Evolutionary conservation across 2,113 vertebrate genomes (phyloP).

Genomic region (Sander lucioperca): DNA sequence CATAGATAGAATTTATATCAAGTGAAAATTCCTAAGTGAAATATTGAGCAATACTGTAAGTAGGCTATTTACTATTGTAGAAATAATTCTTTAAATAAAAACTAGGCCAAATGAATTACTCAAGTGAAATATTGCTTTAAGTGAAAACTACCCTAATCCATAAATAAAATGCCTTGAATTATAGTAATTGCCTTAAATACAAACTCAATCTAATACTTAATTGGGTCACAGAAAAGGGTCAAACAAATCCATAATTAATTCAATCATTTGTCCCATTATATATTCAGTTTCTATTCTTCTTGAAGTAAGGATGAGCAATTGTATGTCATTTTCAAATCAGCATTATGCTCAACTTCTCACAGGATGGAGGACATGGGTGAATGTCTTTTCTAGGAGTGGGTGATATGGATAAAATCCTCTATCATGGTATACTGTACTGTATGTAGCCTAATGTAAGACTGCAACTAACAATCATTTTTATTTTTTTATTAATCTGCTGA

Average conservation of each 20-base stretch:
- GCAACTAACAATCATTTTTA: not conserved
- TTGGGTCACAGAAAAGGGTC: not conserved
- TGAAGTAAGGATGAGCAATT: not conserved
- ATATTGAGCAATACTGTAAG: constrained; percentile 3
- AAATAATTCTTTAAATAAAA: constrained; percentile 46
- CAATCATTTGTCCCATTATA: not conserved
- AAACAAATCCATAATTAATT: constrained; percentile 6
- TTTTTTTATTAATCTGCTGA: not conserved
- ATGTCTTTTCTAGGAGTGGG: not conserved
- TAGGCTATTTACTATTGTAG: not conserved
- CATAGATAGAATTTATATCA: constrained; percentile 31
- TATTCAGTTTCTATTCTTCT: not conserved
- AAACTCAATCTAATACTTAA: constrained; percentile 16
- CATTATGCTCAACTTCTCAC: not conserved
- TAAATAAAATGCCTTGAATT: constrained; percentile 6
- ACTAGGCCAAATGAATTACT: constrained; percentile 23
- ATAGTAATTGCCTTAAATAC: constrained; percentile 4
- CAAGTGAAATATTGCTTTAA: constrained; percentile 27
- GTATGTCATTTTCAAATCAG: not conserved
- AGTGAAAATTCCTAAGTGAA: constrained; percentile 4
- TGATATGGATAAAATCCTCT: not conserved
- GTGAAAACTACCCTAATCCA: constrained; percentile 14
- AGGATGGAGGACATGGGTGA: not conserved
- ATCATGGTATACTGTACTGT: not conserved
- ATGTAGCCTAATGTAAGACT: not conserved